phyloP scores from a whole-genome alignment of 1,140 invertebrate genomes.

The Aplysia californica region DNA sequence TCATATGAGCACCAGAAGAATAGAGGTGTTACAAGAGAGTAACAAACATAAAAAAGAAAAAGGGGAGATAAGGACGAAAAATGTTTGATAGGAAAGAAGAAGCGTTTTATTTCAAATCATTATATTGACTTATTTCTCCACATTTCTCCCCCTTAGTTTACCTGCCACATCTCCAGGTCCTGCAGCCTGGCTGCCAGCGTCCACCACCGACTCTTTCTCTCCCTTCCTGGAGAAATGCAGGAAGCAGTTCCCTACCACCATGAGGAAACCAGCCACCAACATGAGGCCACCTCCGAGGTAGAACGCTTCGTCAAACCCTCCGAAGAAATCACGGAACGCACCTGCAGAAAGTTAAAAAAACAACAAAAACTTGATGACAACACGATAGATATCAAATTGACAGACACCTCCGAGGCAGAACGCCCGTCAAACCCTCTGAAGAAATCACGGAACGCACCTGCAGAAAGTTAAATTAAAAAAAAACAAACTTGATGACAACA shows the following conservation, averaged over 20 bases:
- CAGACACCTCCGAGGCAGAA: conserved; percentile 39
- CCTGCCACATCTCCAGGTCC: too few relatives aligned
- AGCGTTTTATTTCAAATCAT: too few relatives aligned
- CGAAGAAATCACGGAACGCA: conserved; percentile 39
- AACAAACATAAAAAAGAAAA: too few relatives aligned
- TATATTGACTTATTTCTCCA: too few relatives aligned
- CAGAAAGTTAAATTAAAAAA: background rate
- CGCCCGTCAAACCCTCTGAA: conserved; percentile 38
- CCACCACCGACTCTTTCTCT: too few relatives aligned
- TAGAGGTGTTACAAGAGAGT: too few relatives aligned
- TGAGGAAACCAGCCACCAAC: conserved; percentile 35
- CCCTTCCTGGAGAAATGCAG: too few relatives aligned
- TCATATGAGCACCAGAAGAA: too few relatives aligned
- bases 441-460: conserved; percentile 43
- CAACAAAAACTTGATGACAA: background rate
- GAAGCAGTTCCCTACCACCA: conserved; percentile 33
- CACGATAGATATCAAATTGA: background rate
- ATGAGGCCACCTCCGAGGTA: conserved; percentile 41
- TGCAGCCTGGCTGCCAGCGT: too few relatives aligned
- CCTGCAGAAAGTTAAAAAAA: conserved; percentile 31
- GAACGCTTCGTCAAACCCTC: conserved; percentile 43
- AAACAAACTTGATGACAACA: background rate
- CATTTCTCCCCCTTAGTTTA: too few relatives aligned
- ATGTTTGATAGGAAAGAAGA: too few relatives aligned
- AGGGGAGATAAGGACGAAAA: too few relatives aligned